Evolutionary conservation across 2,888 invertebrate species (phyloP).

Genomic region (Trissolcus brochymenae): DNA sequence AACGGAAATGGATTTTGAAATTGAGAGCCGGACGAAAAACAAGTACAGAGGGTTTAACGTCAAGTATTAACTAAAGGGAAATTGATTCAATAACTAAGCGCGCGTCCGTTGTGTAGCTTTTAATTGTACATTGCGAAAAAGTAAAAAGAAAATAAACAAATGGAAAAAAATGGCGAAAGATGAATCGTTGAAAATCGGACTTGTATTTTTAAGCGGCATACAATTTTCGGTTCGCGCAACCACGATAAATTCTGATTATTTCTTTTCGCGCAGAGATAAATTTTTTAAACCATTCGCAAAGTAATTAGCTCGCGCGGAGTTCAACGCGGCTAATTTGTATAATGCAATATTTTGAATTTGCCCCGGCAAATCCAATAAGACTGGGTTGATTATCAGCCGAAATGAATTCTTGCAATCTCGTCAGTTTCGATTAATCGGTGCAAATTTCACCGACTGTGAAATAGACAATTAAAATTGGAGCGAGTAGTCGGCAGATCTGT

Average conservation of each 20-base stretch:
- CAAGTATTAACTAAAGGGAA: conserved; percentile 37
- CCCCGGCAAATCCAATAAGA: conserved; percentile 37
- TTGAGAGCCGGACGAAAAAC: conserved; percentile 27
- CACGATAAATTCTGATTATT: background rate
- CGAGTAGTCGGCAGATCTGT: conserved; percentile 16
- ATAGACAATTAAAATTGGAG: conserved; percentile 29
- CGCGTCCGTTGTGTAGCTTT: conserved; percentile 5
- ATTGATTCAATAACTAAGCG: conserved; percentile 32
- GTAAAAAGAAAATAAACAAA: background rate
- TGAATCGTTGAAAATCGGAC: conserved; percentile 2
- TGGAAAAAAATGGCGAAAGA: background rate
- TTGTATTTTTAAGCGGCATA: too few species aligned
- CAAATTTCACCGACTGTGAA: conserved; percentile 19
- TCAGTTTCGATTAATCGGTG: conserved; percentile 40
- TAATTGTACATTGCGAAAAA: conserved; percentile 10
- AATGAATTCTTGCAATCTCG: conserved; percentile 40
- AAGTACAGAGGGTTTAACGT: conserved; percentile 18
- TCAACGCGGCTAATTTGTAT: conserved; percentile 21
- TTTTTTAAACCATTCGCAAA: background rate
- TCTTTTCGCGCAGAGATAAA: conserved; percentile 11
- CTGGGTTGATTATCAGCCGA: conserved; percentile 38
- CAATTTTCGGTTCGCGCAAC: too few species aligned
- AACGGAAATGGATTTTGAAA: conserved; percentile 37
- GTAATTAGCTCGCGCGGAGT: too few species aligned
- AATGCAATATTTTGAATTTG: conserved; percentile 26